Conservation (phyloP, 2,113 vertebrate species). For the Menura novaehollandiae region DNA sequence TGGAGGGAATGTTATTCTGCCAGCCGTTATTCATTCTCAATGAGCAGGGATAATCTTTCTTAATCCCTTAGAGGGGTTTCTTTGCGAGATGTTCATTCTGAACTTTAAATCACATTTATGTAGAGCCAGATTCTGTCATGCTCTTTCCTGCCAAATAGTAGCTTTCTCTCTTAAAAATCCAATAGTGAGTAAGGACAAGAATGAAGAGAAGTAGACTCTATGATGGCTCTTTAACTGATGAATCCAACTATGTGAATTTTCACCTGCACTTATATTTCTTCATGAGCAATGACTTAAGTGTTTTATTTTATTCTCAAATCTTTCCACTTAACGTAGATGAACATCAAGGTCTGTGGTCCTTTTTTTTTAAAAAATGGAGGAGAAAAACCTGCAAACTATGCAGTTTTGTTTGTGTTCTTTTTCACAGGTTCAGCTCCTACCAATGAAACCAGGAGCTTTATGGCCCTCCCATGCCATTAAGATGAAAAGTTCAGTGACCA, state of each 20-base stretch:
- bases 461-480: not conserved
- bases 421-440: not conserved
- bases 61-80: slow-evolving; percentile 42
- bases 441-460: not conserved
- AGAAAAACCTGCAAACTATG: not conserved
- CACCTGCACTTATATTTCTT: not conserved
- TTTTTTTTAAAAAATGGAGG: not conserved
- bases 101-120: not conserved
- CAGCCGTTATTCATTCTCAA: slow-evolving; percentile 25
- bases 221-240: not conserved
- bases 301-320: not conserved
- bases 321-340: not conserved
- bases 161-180: slow-evolving; percentile 23
- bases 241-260: not conserved
- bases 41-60: not conserved
- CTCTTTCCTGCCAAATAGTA: slow-evolving; percentile 43
- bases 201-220: not conserved
- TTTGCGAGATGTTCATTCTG: slow-evolving; percentile 37
- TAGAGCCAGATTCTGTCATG: slow-evolving; percentile 29
- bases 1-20: slow-evolving; percentile 36
- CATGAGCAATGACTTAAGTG: not conserved
- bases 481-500: not conserved
- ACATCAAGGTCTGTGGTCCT: not conserved
- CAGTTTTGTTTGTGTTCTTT: not conserved
- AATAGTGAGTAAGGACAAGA: not conserved